Conservation (phyloP, 2,888 invertebrate genomes). For the Melinaea menophilus region DNA sequence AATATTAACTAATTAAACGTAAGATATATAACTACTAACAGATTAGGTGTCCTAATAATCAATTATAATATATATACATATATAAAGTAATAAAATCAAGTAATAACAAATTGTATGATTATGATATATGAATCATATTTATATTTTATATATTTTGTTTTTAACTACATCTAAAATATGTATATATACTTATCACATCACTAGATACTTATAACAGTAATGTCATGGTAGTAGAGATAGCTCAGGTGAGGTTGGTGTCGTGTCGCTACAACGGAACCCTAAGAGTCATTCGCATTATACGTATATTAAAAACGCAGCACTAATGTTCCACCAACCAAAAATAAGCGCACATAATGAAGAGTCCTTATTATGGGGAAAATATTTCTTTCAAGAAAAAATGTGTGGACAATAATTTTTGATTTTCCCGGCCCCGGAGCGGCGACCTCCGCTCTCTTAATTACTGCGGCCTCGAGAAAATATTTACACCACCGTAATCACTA, state of each 20-base stretch:
- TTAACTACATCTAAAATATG: no score
- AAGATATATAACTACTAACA: background rate
- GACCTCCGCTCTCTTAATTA: conserved; percentile 70
- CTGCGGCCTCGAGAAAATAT: conserved; percentile 66
- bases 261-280: background rate
- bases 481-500: conserved; percentile 72
- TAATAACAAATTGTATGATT: no score
- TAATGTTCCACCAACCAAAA: conserved; percentile 29
- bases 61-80: no score
- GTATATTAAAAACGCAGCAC: conserved; percentile 22
- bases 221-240: background rate
- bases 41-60: no score
- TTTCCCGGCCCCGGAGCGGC: conserved; percentile 49
- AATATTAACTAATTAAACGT: background rate
- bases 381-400: conserved; percentile 55
- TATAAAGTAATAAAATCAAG: no score
- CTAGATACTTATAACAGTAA: background rate
- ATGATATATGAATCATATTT: no score
- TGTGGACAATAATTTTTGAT: conserved; percentile 69
- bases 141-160: no score
- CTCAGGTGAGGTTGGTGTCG: background rate
- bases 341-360: conserved; percentile 32
- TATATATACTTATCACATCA: no score
- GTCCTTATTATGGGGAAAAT: conserved; percentile 40
- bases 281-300: conserved; percentile 3